Evolutionary conservation across 2,888 invertebrate species (phyloP).

Genomic region (Leucozona laternaria): DNA sequence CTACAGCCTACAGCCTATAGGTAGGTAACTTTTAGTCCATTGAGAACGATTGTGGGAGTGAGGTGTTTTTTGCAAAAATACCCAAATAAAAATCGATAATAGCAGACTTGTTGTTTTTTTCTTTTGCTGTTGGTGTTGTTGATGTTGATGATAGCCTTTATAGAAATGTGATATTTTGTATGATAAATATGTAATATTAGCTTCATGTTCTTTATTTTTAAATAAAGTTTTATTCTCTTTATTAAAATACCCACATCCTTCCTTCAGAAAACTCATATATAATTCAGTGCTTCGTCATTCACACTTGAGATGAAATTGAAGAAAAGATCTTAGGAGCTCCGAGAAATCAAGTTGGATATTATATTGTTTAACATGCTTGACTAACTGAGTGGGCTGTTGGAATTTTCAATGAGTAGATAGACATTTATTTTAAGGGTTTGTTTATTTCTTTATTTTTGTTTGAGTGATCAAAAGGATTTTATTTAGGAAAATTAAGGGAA

Average conservation of each 20-base stretch:
- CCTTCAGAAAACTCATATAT: neutral
- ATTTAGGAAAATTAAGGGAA: neutral
- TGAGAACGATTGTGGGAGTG: neutral
- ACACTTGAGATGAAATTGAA: conserved; percentile 3
- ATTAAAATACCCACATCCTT: neutral
- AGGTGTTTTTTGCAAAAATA: conserved; percentile 6
- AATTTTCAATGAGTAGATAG: neutral
- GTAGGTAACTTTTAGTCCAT: conserved; percentile 1
- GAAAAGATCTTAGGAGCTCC: neutral
- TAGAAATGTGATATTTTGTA: neutral
- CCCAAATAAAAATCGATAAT: conserved; percentile 21
- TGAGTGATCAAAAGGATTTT: conserved; percentile 2
- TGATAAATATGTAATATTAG: neutral
- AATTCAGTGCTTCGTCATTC: neutral
- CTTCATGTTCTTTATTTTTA: neutral
- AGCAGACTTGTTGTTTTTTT: conserved; percentile 22
- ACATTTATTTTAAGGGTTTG: neutral
- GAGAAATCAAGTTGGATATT: neutral
- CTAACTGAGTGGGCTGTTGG: neutral
- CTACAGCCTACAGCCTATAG: no score
- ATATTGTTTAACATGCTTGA: neutral
- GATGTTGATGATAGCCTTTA: neutral
- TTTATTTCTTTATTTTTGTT: conserved; percentile 1
- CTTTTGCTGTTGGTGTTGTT: neutral
- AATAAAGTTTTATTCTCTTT: neutral